phyloP scores from a whole-genome alignment of 2,113 vertebrate species.

The Trichechus manatus region DNA sequence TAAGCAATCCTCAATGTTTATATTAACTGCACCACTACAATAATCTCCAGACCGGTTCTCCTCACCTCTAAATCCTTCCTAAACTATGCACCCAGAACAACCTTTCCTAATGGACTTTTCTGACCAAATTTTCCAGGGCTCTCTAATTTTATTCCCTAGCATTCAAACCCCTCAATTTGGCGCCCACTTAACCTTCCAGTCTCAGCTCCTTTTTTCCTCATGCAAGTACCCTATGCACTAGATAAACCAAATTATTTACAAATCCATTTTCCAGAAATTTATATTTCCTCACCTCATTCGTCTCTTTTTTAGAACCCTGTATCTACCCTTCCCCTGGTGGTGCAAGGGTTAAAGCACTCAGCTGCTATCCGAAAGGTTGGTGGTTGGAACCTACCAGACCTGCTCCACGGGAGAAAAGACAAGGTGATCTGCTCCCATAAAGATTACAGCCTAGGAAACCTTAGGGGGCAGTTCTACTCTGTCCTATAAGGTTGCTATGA shows the following conservation, averaged over 20 bases:
- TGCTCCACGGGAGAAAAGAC: background rate
- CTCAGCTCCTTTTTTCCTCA: background rate
- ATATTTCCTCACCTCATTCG: conserved; percentile 3
- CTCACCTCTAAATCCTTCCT: conserved; percentile 7
- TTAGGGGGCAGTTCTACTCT: background rate
- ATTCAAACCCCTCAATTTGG: background rate
- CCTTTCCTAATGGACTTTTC: background rate
- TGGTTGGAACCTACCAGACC: background rate
- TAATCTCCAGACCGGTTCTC: background rate
- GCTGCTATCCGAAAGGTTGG: background rate
- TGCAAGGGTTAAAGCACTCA: background rate
- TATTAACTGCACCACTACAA: background rate
- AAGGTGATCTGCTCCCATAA: background rate
- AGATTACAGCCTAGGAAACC: background rate
- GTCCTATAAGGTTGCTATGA: background rate
- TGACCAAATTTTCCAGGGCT: background rate
- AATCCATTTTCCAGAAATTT: background rate
- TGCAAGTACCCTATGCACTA: background rate
- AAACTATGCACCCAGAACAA: background rate
- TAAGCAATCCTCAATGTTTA: background rate
- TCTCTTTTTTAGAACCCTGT: background rate
- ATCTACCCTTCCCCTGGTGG: background rate
- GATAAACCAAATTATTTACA: background rate
- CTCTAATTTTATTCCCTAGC: conserved; percentile 18
- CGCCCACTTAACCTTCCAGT: background rate